Percentiles rank a stretch among this genome's conserved stretches.
phyloP scores from a whole-genome alignment of 2,113 vertebrate species.

The Pogonocichla stellata region DNA sequence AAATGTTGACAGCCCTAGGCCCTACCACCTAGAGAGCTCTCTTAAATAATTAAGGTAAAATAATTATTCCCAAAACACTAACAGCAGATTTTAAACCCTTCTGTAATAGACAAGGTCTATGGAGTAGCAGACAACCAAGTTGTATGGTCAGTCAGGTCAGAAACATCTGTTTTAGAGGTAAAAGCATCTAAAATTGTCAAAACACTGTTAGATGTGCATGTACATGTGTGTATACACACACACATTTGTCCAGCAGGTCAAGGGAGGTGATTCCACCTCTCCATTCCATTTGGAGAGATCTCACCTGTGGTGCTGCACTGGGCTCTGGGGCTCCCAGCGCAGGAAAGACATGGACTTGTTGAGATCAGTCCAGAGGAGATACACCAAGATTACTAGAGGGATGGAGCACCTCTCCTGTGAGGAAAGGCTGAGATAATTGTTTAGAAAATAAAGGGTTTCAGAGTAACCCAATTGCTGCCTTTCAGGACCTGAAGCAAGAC shows the following conservation, averaged over 20 bases:
- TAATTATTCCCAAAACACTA: background rate
- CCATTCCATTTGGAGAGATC: background rate
- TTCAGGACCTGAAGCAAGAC: background rate
- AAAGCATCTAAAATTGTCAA: background rate
- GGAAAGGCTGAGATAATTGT: background rate
- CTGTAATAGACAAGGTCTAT: background rate
- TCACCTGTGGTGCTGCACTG: background rate
- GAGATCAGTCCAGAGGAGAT: background rate
- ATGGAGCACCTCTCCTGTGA: background rate
- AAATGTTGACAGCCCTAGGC: background rate
- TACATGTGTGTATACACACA: fast-evolving
- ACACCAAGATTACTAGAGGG: background rate
- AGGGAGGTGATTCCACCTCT: background rate
- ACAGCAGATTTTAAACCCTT: background rate
- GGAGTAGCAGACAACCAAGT: background rate
- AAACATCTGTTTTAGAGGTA: background rate
- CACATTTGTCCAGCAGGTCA: fast-evolving
- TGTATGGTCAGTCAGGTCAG: background rate
- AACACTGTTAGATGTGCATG: background rate
- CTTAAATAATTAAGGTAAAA: background rate
- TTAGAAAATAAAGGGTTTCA: background rate
- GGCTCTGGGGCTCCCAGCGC: background rate
- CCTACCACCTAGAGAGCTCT: background rate
- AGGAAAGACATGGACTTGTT: background rate
- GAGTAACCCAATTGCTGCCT: background rate